phyloP scores from a whole-genome alignment of 1,140 invertebrate species.

The Sycophila sp. region DNA sequence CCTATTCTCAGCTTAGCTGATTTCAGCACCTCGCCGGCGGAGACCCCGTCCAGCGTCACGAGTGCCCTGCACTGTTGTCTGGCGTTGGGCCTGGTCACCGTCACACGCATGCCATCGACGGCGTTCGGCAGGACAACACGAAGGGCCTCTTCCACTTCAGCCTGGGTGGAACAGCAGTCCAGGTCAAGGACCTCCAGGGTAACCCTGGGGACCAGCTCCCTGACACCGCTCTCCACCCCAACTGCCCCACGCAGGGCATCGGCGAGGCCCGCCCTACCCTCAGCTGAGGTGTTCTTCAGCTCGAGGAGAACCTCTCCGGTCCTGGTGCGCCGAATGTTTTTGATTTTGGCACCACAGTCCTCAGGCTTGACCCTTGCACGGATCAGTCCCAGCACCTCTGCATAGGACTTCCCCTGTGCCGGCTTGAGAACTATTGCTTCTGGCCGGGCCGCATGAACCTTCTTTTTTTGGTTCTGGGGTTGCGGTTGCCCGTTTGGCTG shows the following conservation, averaged over 20 bases:
- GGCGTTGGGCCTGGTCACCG: background rate
- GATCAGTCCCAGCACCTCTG: background rate
- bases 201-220: too few species aligned
- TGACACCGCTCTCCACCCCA: too few species aligned
- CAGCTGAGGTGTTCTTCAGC: conserved; percentile 8
- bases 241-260: too few species aligned
- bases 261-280: too few species aligned
- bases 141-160: background rate
- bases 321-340: conserved; percentile 4
- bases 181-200: conserved; percentile 22
- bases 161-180: background rate
- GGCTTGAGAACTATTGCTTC: too few species aligned
- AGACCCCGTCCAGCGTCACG: background rate
- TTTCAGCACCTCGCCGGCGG: background rate
- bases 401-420: conserved; percentile 17
- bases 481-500: too few species aligned
- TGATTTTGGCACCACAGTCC: too few species aligned
- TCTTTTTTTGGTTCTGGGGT: background rate
- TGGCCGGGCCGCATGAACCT: too few species aligned
- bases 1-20: conserved; percentile 27
- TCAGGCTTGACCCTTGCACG: conserved; percentile 13
- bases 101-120: background rate
- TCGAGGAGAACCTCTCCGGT: conserved; percentile 20
- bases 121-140: background rate
- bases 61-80: background rate